Percentiles rank a stretch among this genome's conserved stretches.
Evolutionary conservation across 2,797 vertebrate species (phyloP).

Genomic region (Enteromius viviparus): DNA sequence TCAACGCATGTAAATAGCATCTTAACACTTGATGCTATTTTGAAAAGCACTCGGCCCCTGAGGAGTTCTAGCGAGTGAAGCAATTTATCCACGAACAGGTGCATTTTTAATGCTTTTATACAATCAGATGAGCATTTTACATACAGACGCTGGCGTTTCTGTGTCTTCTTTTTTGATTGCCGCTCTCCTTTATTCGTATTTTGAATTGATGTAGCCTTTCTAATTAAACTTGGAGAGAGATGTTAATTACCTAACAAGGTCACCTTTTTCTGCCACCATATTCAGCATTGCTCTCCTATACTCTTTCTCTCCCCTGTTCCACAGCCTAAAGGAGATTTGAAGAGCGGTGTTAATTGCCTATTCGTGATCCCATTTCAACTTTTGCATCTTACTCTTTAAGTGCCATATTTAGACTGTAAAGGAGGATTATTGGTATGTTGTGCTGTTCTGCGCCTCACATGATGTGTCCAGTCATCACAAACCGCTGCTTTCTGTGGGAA

Average conservation of each 20-base stretch:
- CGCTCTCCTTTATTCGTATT: conserved; percentile 79
- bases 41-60: conserved; percentile 77
- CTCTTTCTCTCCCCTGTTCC: conserved; percentile 75
- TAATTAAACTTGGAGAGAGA: conserved; percentile 85
- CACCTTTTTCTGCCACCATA: conserved; percentile 80
- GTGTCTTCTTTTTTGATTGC: conserved; percentile 70
- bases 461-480: conserved; percentile 79
- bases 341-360: conserved; percentile 83
- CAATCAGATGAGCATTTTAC: conserved; percentile 81
- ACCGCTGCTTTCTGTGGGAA: conserved; percentile 42
- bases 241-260: conserved; percentile 87
- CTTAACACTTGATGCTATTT: conserved; percentile 82
- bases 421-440: conserved; percentile 79
- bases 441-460: conserved; percentile 72
- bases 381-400: conserved; percentile 74
- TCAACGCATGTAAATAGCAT: conserved; percentile 81
- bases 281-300: conserved; percentile 76
- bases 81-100: conserved; percentile 83
- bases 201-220: conserved; percentile 84
- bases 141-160: conserved; percentile 62
- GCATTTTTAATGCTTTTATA: conserved; percentile 85
- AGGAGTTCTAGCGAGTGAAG: conserved; percentile 78
- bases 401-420: conserved; percentile 75
- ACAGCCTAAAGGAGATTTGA: conserved; percentile 77
- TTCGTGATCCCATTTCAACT: conserved; percentile 80